A percentile compares a stretch with the other conserved stretches of the same genome.
These are phyloP conservation scores for Epistrophella euchroma DNA, from an alignment of 2,888 invertebrate species.

Conservation along the genomic window DNA sequence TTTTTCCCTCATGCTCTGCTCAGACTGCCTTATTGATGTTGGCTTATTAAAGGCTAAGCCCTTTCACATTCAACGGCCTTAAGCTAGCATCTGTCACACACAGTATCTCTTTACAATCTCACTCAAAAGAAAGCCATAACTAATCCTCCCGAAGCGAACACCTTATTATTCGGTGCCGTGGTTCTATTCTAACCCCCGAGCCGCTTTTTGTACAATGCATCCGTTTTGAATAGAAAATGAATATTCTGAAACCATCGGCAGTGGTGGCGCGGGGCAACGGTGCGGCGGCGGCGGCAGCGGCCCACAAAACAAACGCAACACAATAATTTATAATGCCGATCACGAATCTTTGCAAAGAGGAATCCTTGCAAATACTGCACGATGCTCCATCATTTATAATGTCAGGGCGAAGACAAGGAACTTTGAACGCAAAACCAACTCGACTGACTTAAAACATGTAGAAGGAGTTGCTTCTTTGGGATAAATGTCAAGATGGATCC, in stretches of 20 bases:
- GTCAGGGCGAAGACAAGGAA: slow-evolving; percentile 20
- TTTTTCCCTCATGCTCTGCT: background rate
- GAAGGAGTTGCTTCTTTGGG: background rate
- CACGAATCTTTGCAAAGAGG: slow-evolving; percentile 49
- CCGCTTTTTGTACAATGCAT: slow-evolving; percentile 15
- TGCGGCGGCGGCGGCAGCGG: too few species aligned
- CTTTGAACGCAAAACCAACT: background rate
- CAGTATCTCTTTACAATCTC: slow-evolving; percentile 3
- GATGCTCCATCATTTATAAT: slow-evolving; percentile 53
- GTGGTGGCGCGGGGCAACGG: too few species aligned
- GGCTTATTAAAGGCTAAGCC: slow-evolving; percentile 41
- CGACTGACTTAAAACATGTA: slow-evolving; percentile 11
- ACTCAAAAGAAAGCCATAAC: slow-evolving; percentile 1
- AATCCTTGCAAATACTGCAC: slow-evolving; percentile 46
- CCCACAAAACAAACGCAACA: slow-evolving; percentile 18
- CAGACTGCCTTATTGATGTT: slow-evolving; percentile 8
- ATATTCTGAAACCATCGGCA: background rate
- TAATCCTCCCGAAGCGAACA: slow-evolving; percentile 48
- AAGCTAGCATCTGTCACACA: slow-evolving; percentile 37
- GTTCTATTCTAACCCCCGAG: background rate
- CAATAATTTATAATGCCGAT: slow-evolving; percentile 51
- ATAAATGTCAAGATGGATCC: slow-evolving; percentile 35
- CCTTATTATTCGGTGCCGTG: background rate
- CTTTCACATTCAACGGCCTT: slow-evolving; percentile 21
- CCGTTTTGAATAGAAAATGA: slow-evolving; percentile 15